Percentiles rank a stretch among this genome's conserved stretches.
These are phyloP conservation scores for Salvelinus sp. DNA, from an alignment of 2,113 vertebrate species.

Conservation along the genomic window DNA sequence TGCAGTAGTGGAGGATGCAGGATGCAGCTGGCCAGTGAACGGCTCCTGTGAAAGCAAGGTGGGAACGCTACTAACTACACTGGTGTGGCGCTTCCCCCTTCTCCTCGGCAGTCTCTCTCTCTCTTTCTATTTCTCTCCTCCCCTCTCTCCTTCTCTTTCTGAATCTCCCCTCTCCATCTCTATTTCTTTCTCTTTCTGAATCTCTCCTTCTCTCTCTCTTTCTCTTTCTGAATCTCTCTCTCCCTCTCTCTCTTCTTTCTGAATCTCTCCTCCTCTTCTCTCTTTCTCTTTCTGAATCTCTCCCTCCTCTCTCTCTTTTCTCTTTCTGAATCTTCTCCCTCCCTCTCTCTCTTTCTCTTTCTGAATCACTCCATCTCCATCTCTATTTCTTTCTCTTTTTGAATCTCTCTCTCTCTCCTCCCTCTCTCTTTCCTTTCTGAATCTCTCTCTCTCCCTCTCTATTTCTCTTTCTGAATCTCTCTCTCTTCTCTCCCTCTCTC, in stretches of 20 bases:
- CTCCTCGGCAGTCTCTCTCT: slow-evolving; percentile 12
- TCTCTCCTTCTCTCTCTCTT: neutral
- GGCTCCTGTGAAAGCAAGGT: slow-evolving; percentile 59
- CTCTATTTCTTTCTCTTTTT: neutral
- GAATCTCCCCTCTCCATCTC: slow-evolving; percentile 16
- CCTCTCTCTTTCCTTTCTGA: neutral
- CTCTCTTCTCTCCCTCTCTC: slow-evolving; percentile 26
- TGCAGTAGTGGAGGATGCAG: slow-evolving; percentile 34
- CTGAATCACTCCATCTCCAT: slow-evolving; percentile 10
- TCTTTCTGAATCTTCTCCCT: slow-evolving; percentile 25
- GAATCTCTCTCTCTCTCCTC: neutral
- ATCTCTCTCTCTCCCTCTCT: slow-evolving; percentile 19
- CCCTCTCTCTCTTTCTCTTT: neutral
- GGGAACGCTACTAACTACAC: slow-evolving; percentile 65
- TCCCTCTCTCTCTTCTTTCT: neutral
- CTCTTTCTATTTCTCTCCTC: slow-evolving; percentile 31
- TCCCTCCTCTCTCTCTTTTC: slow-evolving; percentile 3
- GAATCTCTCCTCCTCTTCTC: neutral
- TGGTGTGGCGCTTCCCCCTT: slow-evolving; percentile 12
- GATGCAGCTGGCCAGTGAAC: slow-evolving; percentile 61
- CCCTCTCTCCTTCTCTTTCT: slow-evolving; percentile 1
- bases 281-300: neutral
- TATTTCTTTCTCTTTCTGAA: neutral
- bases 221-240: slow-evolving; percentile 23
- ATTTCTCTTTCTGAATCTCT: slow-evolving; percentile 28